Evolutionary conservation across 2,797 vertebrate genomes (phyloP).

Genomic region (Ctenosaura bakeri): DNA sequence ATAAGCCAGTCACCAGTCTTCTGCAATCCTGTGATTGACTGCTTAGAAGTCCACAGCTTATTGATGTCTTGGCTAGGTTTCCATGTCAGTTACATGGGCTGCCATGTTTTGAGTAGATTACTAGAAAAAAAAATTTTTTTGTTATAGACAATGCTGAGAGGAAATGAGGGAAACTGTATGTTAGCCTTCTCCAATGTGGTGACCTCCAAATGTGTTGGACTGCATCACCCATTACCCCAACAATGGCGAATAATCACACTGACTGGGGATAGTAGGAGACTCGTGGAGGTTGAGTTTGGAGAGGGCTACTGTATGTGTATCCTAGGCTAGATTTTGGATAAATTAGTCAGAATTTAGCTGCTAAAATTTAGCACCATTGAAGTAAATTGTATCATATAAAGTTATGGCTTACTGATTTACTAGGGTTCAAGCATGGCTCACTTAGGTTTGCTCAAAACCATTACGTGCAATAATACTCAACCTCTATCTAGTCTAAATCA

Average conservation of each 20-base stretch:
- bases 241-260: not conserved
- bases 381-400: not conserved
- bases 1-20: slow-evolving; percentile 6
- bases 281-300: not conserved
- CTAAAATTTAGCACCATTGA: not conserved
- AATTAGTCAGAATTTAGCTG: not conserved
- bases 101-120: not conserved
- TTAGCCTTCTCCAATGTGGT: not conserved
- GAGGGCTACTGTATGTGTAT: not conserved
- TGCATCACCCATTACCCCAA: not conserved
- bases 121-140: not conserved
- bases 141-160: not conserved
- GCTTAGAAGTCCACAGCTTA: not conserved
- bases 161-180: not conserved
- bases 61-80: not conserved
- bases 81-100: not conserved
- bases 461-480: not conserved
- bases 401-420: not conserved
- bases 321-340: not conserved
- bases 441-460: not conserved
- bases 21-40: not conserved
- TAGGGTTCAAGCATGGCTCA: no score
- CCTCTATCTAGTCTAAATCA: not conserved
- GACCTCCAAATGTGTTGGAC: not conserved
- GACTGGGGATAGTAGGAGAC: not conserved